Percentiles rank a stretch among this genome's conserved stretches.
These are phyloP conservation scores for Crossaster papposus DNA, from an alignment of 53 echinoderm and acorn worm species.

Conservation along the genomic window DNA sequence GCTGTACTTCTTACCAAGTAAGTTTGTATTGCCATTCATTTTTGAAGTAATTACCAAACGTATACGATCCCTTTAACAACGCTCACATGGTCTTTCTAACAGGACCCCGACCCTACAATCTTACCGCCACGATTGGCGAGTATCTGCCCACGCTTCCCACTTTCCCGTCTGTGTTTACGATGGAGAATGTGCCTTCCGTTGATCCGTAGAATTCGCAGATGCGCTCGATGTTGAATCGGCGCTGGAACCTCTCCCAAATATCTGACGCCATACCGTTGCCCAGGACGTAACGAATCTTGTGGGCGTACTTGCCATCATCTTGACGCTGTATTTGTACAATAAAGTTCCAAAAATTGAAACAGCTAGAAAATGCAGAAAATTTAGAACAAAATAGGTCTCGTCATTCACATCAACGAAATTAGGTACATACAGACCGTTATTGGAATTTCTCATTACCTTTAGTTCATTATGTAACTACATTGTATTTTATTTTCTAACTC, in stretches of 20 bases:
- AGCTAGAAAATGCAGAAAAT: background rate
- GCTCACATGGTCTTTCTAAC: too few species aligned
- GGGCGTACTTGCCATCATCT: slow-evolving; percentile 66
- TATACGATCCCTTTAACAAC: background rate
- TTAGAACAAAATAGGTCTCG: too few species aligned
- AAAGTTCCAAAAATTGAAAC: background rate
- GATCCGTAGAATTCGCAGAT: slow-evolving; percentile 69
- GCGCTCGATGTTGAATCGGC: slow-evolving; percentile 60
- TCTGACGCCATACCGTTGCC: slow-evolving; percentile 75
- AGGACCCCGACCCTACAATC: background rate
- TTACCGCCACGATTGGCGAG: slow-evolving; percentile 17
- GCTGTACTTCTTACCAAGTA: too few species aligned
- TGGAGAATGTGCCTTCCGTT: slow-evolving; percentile 50
- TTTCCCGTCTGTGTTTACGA: slow-evolving; percentile 64
- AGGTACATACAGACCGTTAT: too few species aligned
- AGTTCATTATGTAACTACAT: too few species aligned
- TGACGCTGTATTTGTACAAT: slow-evolving; percentile 40
- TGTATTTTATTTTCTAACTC: too few species aligned
- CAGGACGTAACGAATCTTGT: slow-evolving; percentile 59
- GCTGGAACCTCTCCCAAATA: slow-evolving; percentile 70
- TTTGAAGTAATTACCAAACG: too few species aligned
- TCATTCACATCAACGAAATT: too few species aligned
- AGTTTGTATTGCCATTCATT: too few species aligned
- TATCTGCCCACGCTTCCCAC: slow-evolving; percentile 64
- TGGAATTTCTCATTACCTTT: too few species aligned